Base-by-base conservation (phyloP, 2,113 vertebrate species). In the Dromas ardeola region DNA sequence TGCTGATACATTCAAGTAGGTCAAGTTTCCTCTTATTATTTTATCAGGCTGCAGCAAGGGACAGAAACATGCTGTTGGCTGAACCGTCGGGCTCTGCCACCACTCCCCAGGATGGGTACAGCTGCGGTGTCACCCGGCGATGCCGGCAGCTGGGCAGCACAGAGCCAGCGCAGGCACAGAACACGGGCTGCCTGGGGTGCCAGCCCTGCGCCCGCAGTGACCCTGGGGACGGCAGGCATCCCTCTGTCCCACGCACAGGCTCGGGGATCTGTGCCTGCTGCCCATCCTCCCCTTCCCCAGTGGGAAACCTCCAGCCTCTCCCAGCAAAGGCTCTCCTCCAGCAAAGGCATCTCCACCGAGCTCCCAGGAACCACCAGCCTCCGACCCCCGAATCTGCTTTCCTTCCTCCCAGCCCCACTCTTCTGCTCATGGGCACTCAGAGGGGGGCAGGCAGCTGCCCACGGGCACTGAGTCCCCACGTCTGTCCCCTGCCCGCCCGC, bases 31-130 rank as follows among this genome's bases (percentile, higher is more conserved):
- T 90, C 27, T 38, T 71, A 0, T 78, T 49, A 56, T 15, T 78
- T 58, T 27, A 58, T 52, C 56, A 62, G 38, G 23, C 55, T 90
- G 50, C 73, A 43, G 43, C 22, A 56, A 34, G 36, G 45, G 43
- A 18, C 36, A 62, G 73, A 40, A 73, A 4, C 21, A 3, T 0
- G 11, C 25, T 40, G 22, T 6, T 0, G 0, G 29, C 13, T 58
- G 42, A 81, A 21, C 20, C 12, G 70, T 42, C 0, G 1, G 70
- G 70, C 65, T 25, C 61, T 78, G 59, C 29, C 69, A 6, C 25
- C 3, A 1, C n/a, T 36, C 20, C 32, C 32, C 27, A 25, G 73
- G 66, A 55, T 0, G 1, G 40, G 43, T 8, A n/a, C 59, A 45
- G 45, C 52, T 29, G 42, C 4, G 2, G 20, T 3, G 7, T 30